phyloP scores from a whole-genome alignment of 2,888 invertebrate species.

The Leucoptera coffeella region DNA sequence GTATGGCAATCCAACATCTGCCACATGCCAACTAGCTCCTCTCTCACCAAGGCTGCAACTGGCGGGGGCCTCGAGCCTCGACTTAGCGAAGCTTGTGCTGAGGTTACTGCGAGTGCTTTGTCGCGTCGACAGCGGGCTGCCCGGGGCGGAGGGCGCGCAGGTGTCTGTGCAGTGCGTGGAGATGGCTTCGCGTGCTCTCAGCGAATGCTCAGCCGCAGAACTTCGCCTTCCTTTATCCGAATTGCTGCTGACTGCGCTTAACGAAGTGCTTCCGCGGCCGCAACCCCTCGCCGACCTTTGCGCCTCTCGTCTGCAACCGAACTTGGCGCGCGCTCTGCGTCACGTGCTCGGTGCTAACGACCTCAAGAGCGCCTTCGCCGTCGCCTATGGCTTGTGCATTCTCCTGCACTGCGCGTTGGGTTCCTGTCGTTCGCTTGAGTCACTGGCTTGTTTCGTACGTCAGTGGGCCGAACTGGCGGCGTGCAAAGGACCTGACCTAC shows the following conservation, averaged over 20 bases:
- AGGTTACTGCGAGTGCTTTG: constrained; percentile 50
- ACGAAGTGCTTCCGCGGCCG: constrained; percentile 47
- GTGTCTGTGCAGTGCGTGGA: constrained; percentile 54
- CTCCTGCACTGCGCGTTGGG: constrained; percentile 55
- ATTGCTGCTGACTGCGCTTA: constrained; percentile 50
- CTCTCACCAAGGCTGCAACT: too few relatives aligned
- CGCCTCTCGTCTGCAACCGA: too few relatives aligned
- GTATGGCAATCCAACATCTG: too few relatives aligned
- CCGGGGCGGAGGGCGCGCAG: constrained; percentile 46
- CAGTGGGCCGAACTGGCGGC: constrained; percentile 55
- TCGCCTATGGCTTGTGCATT: constrained; percentile 51
- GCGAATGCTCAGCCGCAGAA: constrained; percentile 55
- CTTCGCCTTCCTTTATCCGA: constrained; percentile 51
- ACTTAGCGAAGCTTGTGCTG: constrained; percentile 51
- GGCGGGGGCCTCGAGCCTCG: constrained; percentile 45
- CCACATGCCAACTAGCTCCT: too few relatives aligned
- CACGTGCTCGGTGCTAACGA: too few relatives aligned
- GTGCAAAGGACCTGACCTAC: constrained; percentile 50
- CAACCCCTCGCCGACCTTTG: constrained; percentile 48
- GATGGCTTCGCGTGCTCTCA: constrained; percentile 57
- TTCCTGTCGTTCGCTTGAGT: constrained; percentile 46
- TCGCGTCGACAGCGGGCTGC: constrained; percentile 41
- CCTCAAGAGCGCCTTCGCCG: constrained; percentile 56
- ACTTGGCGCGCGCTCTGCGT: too few relatives aligned
- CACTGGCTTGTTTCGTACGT: constrained; percentile 49